Base-by-base conservation (phyloP, 2,113 vertebrate genomes). In the Lagopus muta region DNA sequence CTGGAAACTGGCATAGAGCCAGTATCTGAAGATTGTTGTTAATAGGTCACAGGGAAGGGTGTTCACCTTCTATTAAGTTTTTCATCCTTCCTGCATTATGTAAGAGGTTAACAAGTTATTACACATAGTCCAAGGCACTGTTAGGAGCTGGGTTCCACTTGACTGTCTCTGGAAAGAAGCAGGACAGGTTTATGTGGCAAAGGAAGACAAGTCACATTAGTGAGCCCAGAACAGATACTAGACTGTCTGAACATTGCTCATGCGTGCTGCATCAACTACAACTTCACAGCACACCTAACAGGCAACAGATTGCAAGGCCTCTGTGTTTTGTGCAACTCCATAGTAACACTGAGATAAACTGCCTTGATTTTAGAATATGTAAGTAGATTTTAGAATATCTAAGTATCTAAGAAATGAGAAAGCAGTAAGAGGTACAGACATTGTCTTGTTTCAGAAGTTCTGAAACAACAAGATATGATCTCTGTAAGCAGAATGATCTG, bases 81-180 rank as follows among this genome's bases (percentile, higher is more conserved):
- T 82, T 91, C 38, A 83, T 90, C 66, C 82, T 90, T 91, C 82
- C 93, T 84, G 70, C 36, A 45, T 94, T 89, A 86, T 65, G 13
- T 30, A 90, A 93, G 82, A 86, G 43, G 43, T 55, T 64, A 58
- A 70, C 32, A 81, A 47, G 8, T 69, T 48, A 57, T 50, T 73
- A 38, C 21, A 21, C 75, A 40, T 72, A 34, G 20, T 48, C n/a
- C 2, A 71, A 47, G 47, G 60, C 87, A 52, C 64, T 77, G 64
- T 32, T 55, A 36, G 69, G 52, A 95, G 55, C 61, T 27, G 27
- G 36, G n/a, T 76, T 87, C 15, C 47, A 88, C 5, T 3, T 30
- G 72, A 30, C 50, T 43, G 28, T 42, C 64, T 79, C 62, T 20
- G 20, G 34, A 34, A 95, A n/a, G 25, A 14, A 86, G 30, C 13